These are phyloP conservation scores for Dendrolimus houi DNA, from an alignment of 2,888 invertebrate genomes.

Conservation along the genomic window DNA sequence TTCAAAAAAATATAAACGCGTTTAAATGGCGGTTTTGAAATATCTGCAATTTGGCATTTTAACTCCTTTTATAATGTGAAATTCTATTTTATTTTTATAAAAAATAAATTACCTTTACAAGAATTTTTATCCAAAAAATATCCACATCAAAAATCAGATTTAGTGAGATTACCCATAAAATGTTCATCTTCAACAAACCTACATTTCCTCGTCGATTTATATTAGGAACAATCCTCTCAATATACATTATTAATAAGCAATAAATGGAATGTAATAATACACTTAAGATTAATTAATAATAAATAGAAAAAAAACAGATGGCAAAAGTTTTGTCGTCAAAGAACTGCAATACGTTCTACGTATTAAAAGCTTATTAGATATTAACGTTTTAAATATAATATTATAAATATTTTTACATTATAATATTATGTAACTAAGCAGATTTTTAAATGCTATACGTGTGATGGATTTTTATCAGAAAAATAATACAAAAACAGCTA, in stretches of 20 bases:
- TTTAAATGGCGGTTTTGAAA: too few relatives aligned
- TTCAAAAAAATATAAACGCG: slow-evolving; percentile 7
- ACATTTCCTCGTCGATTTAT: slow-evolving; percentile 5
- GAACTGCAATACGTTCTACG: slow-evolving; percentile 51
- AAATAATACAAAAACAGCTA: neutral
- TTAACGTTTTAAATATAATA: slow-evolving; percentile 61
- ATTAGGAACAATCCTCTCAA: slow-evolving; percentile 61
- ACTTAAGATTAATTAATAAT: slow-evolving; percentile 28
- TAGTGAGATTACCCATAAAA: too few relatives aligned
- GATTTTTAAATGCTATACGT: slow-evolving; percentile 64
- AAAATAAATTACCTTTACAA: too few relatives aligned
- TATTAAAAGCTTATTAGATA: slow-evolving; percentile 56
- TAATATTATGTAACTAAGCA: slow-evolving; percentile 51
- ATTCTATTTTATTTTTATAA: too few relatives aligned
- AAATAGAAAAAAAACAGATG: slow-evolving; percentile 23
- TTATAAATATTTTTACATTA: slow-evolving; percentile 74
- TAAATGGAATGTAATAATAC: slow-evolving; percentile 42
- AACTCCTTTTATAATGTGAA: too few relatives aligned
- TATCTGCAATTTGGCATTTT: too few relatives aligned
- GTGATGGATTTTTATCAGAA: neutral
- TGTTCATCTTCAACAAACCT: too few relatives aligned
- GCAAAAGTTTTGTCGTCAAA: slow-evolving; percentile 19
- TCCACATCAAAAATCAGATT: too few relatives aligned
- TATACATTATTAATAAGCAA: slow-evolving; percentile 38
- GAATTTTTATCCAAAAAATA: too few relatives aligned